phyloP scores from a whole-genome alignment of 2,888 invertebrate genomes.

The Apamea crenata region DNA sequence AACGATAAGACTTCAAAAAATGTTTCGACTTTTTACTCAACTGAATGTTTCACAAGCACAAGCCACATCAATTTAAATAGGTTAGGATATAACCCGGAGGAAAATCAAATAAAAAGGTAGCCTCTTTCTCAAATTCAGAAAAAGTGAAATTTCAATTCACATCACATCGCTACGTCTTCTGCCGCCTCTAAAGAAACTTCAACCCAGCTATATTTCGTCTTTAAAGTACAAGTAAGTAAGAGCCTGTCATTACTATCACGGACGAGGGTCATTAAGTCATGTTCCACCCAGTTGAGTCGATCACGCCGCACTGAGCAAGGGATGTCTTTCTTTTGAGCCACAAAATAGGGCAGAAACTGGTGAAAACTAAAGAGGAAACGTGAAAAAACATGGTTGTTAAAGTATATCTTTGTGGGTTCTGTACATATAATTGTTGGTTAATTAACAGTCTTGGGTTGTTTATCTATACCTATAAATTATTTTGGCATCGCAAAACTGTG shows the following conservation, averaged over 20 bases:
- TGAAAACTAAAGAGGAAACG: background rate
- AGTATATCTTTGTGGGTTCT: no score
- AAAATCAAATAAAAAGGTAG: background rate
- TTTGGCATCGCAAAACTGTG: no score
- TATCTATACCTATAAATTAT: no score
- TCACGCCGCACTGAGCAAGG: constrained; percentile 45
- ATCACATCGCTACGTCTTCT: background rate
- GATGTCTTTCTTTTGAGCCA: constrained; percentile 32
- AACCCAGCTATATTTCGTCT: background rate
- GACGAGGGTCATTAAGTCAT: constrained; percentile 42
- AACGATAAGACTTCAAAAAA: no score
- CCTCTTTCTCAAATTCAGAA: background rate
- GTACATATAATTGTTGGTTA: no score
- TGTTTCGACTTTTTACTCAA: no score
- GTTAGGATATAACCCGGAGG: background rate
- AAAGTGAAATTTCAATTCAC: background rate
- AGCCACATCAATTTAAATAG: background rate
- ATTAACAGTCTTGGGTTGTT: no score
- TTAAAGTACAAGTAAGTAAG: constrained; percentile 9
- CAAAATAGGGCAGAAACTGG: constrained; percentile 7
- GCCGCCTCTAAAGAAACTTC: background rate
- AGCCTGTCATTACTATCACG: constrained; percentile 26
- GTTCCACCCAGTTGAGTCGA: constrained; percentile 45
- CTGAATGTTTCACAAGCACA: no score
- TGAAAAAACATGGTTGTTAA: background rate